Evolutionary conservation across 2,113 vertebrate species (phyloP), one percentile per base, ranked within the genome.

Genomic region (Misgurnus mizolepis): DNA sequence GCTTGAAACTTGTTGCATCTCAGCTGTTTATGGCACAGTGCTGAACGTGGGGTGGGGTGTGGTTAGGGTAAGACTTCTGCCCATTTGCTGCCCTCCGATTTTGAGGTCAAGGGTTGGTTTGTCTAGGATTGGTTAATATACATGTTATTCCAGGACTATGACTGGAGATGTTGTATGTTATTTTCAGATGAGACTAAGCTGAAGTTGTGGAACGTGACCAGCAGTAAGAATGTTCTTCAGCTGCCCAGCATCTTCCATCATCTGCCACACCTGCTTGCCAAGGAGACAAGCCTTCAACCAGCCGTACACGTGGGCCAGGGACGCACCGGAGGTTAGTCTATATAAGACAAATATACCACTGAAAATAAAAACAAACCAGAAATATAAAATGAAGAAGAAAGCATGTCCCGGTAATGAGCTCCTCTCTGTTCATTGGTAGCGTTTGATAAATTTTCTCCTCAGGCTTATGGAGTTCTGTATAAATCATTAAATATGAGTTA

Each of bases 171-270:
- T 41, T 17, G 47, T 84, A 62, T 78, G 62, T 74, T n/a, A 87
- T 82, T 89, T 87, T 76, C 90, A 98, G 97, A 98, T 90, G 96
- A 98, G 90, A 95, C 95, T 14, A 94, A 96, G 85, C 90, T 98
- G 90, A 98, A 95, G 91, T 89, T 97, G 75, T 99, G 97, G 97
- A 98, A 98, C 67, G 92, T 94, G 87, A 98, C 95, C 82, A 95
- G 94, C 82, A 97, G 95, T 89, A 96, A 97, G 89, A 98, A 95
- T 92, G 93, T 95, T 82, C 93, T 99, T 82, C 97, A 97, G 92
- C 94, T 98, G 85, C 97, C 97, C 87, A 98, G 95, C 77, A 95
- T 98, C 94, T 97, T 99, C 93, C 96, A 98, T 88, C 97, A 99
- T 89, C 95, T 99, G 86, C 97, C 97, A n/a, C 97, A 99, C 92